These are phyloP conservation scores for Phyllostomus discolor DNA, from an alignment of 2,113 vertebrate species.

Conservation along the genomic window DNA sequence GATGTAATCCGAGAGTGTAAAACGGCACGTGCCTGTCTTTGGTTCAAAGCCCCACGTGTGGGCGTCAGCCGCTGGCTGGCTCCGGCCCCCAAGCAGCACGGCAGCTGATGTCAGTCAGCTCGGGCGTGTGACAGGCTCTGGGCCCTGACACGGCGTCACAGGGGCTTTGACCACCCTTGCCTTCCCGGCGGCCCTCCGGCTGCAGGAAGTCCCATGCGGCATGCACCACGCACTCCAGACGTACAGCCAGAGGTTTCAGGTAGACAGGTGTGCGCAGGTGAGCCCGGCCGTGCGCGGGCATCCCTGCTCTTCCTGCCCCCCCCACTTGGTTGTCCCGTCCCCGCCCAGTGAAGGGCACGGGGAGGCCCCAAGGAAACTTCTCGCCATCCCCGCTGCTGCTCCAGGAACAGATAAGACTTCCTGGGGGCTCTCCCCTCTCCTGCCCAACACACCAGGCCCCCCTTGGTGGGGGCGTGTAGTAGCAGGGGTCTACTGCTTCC, in stretches of 20 bases:
- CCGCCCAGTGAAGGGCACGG: neutral
- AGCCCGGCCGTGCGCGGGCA: fast-evolving
- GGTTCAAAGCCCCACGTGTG: fast-evolving
- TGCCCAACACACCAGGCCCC: neutral
- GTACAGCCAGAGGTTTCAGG: neutral
- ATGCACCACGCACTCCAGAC: neutral
- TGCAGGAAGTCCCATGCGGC: fast-evolving
- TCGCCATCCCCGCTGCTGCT: neutral
- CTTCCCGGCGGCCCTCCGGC: neutral
- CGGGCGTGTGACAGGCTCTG: neutral
- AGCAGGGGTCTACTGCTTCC: neutral
- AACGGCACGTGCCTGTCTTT: fast-evolving
- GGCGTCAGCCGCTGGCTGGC: fast-evolving
- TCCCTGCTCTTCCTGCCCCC: fast-evolving
- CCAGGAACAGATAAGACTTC: neutral
- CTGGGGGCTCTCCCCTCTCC: neutral
- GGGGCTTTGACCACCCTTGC: fast-evolving
- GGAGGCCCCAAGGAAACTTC: neutral
- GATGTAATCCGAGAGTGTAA: neutral
- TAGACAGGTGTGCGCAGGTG: neutral
- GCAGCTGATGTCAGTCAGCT: fast-evolving
- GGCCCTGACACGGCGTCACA: fast-evolving
- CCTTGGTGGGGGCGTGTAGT: no score
- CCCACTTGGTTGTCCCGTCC: neutral
- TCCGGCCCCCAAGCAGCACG: neutral